phyloP scores from a whole-genome alignment of 1,140 invertebrate species.

The Bombus consobrinus region DNA sequence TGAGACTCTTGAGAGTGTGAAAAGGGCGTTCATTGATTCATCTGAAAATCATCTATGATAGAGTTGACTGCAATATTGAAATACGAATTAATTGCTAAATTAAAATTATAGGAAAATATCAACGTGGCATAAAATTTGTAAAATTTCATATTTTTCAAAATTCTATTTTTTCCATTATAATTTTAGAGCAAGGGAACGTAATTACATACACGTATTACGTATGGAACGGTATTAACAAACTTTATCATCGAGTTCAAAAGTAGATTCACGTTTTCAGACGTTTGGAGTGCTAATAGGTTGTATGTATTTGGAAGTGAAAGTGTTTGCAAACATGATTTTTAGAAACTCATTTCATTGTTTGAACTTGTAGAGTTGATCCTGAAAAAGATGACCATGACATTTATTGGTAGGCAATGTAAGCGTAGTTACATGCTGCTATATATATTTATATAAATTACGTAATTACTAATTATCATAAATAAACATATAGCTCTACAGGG shows the following conservation, averaged over 20 bases:
- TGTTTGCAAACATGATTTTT: background rate
- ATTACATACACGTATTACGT: background rate
- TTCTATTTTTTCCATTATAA: background rate
- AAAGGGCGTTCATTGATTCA: background rate
- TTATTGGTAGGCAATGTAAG: background rate
- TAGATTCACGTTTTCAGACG: background rate
- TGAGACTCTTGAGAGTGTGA: background rate
- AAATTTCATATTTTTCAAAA: background rate
- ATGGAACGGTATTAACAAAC: no score
- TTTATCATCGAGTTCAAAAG: background rate
- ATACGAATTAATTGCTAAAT: no score
- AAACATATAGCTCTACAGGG: background rate
- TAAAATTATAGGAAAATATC: no score
- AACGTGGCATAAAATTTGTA: background rate
- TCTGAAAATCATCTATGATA: no score
- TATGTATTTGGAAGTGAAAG: constrained; percentile 6
- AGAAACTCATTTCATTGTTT: constrained; percentile 21
- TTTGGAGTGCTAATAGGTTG: background rate
- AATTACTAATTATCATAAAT: constrained; percentile 4
- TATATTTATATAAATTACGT: background rate
- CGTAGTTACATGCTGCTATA: background rate
- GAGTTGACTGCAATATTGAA: background rate
- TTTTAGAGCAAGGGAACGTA: background rate
- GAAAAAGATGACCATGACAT: background rate
- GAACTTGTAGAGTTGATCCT: background rate